phyloP scores from a whole-genome alignment of 2,113 vertebrate genomes.

The Furnarius figulus region DNA sequence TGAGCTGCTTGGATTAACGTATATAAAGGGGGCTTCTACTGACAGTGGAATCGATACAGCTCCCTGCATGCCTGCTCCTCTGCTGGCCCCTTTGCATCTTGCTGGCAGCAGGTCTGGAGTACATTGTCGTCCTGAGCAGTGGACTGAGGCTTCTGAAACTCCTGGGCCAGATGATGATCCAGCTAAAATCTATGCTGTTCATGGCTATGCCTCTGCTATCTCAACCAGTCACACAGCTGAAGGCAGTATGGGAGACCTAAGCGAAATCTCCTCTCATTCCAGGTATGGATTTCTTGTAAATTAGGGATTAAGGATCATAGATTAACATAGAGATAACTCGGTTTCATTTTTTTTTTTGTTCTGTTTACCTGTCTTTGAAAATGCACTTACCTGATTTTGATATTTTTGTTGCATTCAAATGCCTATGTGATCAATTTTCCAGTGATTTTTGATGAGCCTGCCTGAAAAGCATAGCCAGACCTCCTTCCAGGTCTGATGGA shows the following conservation, averaged over 20 bases:
- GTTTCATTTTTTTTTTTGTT: neutral
- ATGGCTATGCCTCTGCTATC: slow-evolving; percentile 80
- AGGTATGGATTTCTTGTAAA: slow-evolving; percentile 74
- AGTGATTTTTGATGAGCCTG: neutral
- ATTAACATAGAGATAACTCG: fast-evolving
- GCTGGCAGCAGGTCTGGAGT: slow-evolving; percentile 76
- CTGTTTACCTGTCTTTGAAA: neutral
- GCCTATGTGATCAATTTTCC: neutral
- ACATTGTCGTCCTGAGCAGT: slow-evolving; percentile 82
- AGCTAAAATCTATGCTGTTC: slow-evolving; percentile 82
- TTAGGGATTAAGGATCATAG: neutral
- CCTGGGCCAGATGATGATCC: slow-evolving; percentile 78
- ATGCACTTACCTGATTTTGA: neutral
- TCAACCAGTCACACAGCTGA: slow-evolving; percentile 75
- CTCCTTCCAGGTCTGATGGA: neutral
- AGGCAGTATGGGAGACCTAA: slow-evolving; percentile 90
- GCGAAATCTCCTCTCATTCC: slow-evolving; percentile 91
- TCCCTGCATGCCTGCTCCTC: slow-evolving; percentile 81
- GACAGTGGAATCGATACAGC: slow-evolving; percentile 95
- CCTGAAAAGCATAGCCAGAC: neutral
- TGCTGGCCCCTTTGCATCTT: slow-evolving; percentile 72
- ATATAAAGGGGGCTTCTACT: slow-evolving; percentile 93
- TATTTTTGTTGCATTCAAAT: neutral
- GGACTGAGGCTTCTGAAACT: slow-evolving; percentile 78
- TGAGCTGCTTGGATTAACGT: slow-evolving; percentile 88